Evolutionary conservation across 2,888 invertebrate species (phyloP).

Genomic region (Sminthurinus aureus): DNA sequence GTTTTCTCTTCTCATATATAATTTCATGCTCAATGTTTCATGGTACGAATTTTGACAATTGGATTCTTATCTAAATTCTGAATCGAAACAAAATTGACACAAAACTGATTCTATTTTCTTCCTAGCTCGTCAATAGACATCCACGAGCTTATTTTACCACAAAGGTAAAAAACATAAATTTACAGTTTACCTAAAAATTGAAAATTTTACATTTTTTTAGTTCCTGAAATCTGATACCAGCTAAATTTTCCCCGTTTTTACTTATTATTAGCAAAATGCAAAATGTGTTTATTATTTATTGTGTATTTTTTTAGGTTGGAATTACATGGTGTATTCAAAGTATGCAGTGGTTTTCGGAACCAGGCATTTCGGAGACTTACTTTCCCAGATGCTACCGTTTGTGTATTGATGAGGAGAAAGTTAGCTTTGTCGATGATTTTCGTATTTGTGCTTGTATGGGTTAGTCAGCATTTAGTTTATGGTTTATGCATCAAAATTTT

Average conservation of each 20-base stretch:
- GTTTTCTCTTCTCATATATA: too few species aligned
- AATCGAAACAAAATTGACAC: slow-evolving; percentile 66
- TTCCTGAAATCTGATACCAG: not conserved
- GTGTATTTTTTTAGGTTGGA: slow-evolving; percentile 66
- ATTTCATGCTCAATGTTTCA: too few species aligned
- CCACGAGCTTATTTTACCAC: slow-evolving; percentile 88
- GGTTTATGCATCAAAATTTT: too few species aligned
- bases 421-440: slow-evolving; percentile 86
- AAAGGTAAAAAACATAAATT: slow-evolving; percentile 72
- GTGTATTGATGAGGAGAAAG: slow-evolving; percentile 80
- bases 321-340: slow-evolving; percentile 79
- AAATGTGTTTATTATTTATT: not conserved
- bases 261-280: not conserved
- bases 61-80: too few species aligned
- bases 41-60: too few species aligned
- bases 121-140: slow-evolving; percentile 79
- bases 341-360: slow-evolving; percentile 85
- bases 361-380: slow-evolving; percentile 78
- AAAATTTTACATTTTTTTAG: not conserved
- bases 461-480: too few species aligned
- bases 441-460: slow-evolving; percentile 86
- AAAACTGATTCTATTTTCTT: not conserved
- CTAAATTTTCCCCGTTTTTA: not conserved
- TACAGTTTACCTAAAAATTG: not conserved
- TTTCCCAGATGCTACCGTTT: slow-evolving; percentile 89